Conservation (phyloP, 2,113 vertebrate species). For the Trematomus loennbergii region DNA sequence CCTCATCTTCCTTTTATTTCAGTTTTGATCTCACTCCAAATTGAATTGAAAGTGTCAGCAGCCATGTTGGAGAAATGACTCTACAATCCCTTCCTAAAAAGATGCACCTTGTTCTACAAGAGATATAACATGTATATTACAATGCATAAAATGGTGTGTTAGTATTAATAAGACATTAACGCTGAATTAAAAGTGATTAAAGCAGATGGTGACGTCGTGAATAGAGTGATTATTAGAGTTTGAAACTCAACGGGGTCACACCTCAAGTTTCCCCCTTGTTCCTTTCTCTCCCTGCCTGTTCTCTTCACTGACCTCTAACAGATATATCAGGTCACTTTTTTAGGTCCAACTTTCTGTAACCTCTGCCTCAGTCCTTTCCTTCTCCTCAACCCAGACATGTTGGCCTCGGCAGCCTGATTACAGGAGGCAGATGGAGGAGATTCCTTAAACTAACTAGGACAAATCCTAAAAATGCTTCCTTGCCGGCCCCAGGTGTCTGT, state of each 20-base stretch:
- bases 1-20: too few relatives aligned
- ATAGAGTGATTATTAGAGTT: not conserved
- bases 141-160: too few relatives aligned
- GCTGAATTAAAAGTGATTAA: too few relatives aligned
- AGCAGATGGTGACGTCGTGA: too few relatives aligned
- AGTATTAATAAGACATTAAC: too few relatives aligned
- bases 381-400: not conserved
- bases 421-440: slow-evolving; percentile 40
- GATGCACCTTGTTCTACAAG: too few relatives aligned
- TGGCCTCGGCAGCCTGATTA: slow-evolving; percentile 47
- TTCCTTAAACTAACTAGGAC: slow-evolving; percentile 64
- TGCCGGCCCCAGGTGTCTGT: slow-evolving; percentile 45
- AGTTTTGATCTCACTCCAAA: too few relatives aligned
- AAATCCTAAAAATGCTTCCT: slow-evolving; percentile 33
- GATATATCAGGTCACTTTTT: slow-evolving; percentile 34
- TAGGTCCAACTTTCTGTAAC: slow-evolving; percentile 20
- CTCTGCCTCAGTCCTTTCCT: slow-evolving; percentile 1
- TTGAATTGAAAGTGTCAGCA: too few relatives aligned
- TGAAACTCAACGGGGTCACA: slow-evolving; percentile 19
- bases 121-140: too few relatives aligned
- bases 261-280: not conserved
- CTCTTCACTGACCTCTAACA: slow-evolving; percentile 28
- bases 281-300: not conserved
- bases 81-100: too few relatives aligned
- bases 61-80: too few relatives aligned